Evolutionary conservation across 2,888 invertebrate species (phyloP).

Genomic region (Lepetodrilus schrolli): DNA sequence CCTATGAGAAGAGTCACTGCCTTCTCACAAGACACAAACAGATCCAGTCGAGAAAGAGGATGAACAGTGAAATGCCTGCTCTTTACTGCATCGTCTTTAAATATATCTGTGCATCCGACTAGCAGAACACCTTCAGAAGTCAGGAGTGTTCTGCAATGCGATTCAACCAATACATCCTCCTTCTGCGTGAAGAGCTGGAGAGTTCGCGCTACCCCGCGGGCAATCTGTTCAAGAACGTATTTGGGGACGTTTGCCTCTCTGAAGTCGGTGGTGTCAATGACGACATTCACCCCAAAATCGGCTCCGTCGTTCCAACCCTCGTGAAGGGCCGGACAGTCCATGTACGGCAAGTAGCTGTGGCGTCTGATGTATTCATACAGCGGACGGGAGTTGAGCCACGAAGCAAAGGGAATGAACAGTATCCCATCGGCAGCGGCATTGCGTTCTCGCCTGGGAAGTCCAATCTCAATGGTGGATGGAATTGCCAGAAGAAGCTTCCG

Average conservation of each 20-base stretch:
- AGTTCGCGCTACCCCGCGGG: neutral
- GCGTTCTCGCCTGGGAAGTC: neutral
- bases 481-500: neutral
- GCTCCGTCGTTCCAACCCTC: neutral
- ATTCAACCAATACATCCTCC: neutral
- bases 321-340: neutral
- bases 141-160: neutral
- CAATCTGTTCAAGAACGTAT: neutral
- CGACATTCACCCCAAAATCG: neutral
- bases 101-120: neutral
- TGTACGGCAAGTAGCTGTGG: neutral
- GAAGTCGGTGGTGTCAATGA: neutral
- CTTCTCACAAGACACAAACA: neutral
- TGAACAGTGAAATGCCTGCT: neutral
- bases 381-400: too few species aligned
- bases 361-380: neutral
- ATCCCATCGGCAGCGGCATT: neutral
- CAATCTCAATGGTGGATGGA: neutral
- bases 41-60: neutral
- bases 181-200: neutral
- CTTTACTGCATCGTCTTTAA: neutral
- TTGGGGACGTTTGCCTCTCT: neutral
- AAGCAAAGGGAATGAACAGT: neutral
- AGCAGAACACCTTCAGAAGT: neutral
- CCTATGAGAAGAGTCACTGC: neutral